Percentiles rank a stretch among this genome's conserved stretches.
These are phyloP conservation scores for Lasioglossum malachurum DNA, from an alignment of 2,888 invertebrate genomes.

Conservation along the genomic window DNA sequence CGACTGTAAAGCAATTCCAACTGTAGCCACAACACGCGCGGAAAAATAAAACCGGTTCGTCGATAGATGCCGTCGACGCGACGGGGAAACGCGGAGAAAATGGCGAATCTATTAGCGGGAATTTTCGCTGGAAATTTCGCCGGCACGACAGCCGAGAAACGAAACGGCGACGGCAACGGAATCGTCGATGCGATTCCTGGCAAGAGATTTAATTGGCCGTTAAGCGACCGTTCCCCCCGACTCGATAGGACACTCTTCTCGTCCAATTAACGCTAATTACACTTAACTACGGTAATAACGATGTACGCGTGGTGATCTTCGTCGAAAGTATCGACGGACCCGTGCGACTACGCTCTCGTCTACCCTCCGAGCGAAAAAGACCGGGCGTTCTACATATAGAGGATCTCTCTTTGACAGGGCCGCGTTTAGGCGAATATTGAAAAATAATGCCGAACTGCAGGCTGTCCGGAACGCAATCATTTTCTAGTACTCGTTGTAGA, in stretches of 20 bases:
- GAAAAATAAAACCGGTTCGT: background rate
- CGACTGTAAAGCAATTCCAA: too few species aligned
- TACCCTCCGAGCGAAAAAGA: background rate
- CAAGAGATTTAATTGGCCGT: slow-evolving; percentile 71
- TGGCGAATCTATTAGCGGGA: slow-evolving; percentile 19
- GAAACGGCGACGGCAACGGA: slow-evolving; percentile 33
- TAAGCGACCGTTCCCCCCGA: slow-evolving; percentile 61
- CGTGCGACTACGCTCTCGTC: background rate
- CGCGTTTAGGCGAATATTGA: background rate
- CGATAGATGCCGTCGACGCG: background rate
- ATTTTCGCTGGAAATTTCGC: slow-evolving; percentile 18
- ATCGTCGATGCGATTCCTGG: slow-evolving; percentile 48
- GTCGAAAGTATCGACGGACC: slow-evolving; percentile 45
- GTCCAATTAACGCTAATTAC: slow-evolving; percentile 70
- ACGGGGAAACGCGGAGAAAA: background rate
- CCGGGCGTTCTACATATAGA: background rate
- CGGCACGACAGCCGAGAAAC: slow-evolving; percentile 3
- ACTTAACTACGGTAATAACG: slow-evolving; percentile 61
- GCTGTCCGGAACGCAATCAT: background rate
- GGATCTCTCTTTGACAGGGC: background rate
- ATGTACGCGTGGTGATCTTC: slow-evolving; percentile 52
- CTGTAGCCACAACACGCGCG: background rate
- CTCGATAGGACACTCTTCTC: slow-evolving; percentile 47
- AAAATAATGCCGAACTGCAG: background rate
- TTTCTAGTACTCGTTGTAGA: background rate